Evolutionary conservation across 1,140 invertebrate species (phyloP), one percentile per base, ranked within the genome.

Genomic region (Holotrichia oblita): DNA sequence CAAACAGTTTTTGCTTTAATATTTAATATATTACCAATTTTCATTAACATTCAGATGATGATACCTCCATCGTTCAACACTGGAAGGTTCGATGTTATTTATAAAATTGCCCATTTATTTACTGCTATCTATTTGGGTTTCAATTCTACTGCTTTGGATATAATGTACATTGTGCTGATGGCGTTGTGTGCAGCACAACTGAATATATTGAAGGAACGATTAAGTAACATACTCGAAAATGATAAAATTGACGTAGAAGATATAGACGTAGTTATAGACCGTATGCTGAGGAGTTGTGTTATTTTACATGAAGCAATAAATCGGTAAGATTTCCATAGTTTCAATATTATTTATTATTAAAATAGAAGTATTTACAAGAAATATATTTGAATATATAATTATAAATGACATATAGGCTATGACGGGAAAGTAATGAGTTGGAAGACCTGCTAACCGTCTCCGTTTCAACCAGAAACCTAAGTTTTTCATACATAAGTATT

Each of bases 81-180:
- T 1, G 61, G 61, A 0, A 69, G 27, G 22, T 69, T 27, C 10
- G 27, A 27, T 3, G 3, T 69, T 34, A 0, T 69, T 22, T 69
- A 69, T 14, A 69, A 69, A 69, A 69, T 27, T 69, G 27, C 27
- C 22, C 61, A 69, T 34, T 27, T 69, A 6, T 69, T 69, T 7
- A 17, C 22, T 0, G 22, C 17, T 9, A 27, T 22, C 9, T 69
- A 27, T 27, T 4, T 69, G 61, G 17, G 17, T 0, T 27, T 22
- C 27, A 24, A 27, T 0, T 69, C 17, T 24, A 17, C 22, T 10
- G 27, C 17, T 0, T 17, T 27, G 20, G 61, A 69, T 6, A 34
- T 22, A 10, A 9, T 69, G 22, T 69, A 69, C 27, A 69, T 69
- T 24, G 20, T 20, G 10, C 27, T 69, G 7, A 22, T 69, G 22